Conservation (phyloP, 2,113 vertebrate species). For the Mus spicilegus region DNA sequence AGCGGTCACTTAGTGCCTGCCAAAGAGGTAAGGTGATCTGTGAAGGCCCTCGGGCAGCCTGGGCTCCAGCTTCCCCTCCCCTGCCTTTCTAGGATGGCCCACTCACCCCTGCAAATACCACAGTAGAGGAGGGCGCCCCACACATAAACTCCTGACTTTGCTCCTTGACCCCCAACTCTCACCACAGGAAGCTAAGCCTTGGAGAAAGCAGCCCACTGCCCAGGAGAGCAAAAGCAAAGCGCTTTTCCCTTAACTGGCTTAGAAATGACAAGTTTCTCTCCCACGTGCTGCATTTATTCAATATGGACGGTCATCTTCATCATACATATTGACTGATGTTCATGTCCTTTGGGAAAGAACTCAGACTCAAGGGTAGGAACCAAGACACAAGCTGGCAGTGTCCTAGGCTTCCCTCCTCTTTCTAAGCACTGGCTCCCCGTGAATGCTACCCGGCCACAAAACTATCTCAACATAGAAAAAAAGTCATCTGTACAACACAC, state of each 20-base stretch:
- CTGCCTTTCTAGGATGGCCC: background rate
- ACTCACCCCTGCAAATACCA: background rate
- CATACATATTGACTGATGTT: background rate
- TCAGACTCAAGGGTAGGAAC: background rate
- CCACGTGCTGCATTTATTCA: background rate
- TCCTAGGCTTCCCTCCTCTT: background rate
- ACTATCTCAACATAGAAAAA: background rate
- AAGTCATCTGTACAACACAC: background rate
- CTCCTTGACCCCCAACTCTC: constrained; percentile 33
- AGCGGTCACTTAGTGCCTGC: constrained; percentile 97
- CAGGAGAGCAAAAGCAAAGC: background rate
- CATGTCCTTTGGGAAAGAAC: background rate
- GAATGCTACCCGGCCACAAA: background rate
- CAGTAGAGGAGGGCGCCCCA: background rate
- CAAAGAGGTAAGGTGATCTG: constrained; percentile 43
- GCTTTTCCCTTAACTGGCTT: background rate
- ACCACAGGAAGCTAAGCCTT: constrained; percentile 41
- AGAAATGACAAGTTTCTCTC: background rate
- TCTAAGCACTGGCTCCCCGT: background rate
- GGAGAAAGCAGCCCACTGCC: background rate
- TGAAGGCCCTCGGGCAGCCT: background rate
- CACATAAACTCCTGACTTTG: background rate
- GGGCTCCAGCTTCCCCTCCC: background rate
- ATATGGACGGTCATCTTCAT: background rate
- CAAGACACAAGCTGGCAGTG: background rate